phyloP scores from a whole-genome alignment of 2,797 vertebrate genomes.

The Columba guinea region DNA sequence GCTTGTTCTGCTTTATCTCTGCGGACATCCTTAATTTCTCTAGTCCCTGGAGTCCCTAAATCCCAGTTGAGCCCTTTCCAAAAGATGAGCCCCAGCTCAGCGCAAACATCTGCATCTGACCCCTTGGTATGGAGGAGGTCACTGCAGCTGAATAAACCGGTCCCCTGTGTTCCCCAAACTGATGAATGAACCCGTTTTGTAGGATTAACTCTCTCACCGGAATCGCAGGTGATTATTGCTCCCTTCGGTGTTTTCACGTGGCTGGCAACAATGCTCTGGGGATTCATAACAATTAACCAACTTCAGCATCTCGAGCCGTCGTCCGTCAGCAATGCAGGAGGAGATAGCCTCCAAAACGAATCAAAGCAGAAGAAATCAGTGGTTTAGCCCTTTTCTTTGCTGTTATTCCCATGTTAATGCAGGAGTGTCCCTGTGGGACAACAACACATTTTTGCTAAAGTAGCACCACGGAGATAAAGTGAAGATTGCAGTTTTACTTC shows the following conservation, averaged over 20 bases:
- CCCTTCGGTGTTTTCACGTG: background rate
- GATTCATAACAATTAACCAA: background rate
- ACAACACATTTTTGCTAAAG: background rate
- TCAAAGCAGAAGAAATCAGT: background rate
- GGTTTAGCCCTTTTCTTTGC: background rate
- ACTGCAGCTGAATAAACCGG: fast-evolving
- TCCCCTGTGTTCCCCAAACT: background rate
- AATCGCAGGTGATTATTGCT: slow-evolving; percentile 19
- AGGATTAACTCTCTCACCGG: background rate
- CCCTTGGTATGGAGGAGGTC: fast-evolving
- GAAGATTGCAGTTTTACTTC: background rate
- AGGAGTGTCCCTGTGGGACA: background rate
- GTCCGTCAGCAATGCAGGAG: background rate
- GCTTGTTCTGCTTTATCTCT: background rate
- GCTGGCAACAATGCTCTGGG: background rate
- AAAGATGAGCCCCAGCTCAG: background rate
- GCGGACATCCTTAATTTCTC: fast-evolving
- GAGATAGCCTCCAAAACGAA: background rate
- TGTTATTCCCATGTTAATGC: background rate
- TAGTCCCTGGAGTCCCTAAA: background rate
- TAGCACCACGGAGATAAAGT: background rate
- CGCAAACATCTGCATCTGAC: background rate
- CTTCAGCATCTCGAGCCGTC: background rate
- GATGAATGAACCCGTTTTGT: background rate
- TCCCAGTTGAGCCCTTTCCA: background rate